Base-by-base conservation (phyloP, 2,797 vertebrate species). In the Pogonophryne albipinna region DNA sequence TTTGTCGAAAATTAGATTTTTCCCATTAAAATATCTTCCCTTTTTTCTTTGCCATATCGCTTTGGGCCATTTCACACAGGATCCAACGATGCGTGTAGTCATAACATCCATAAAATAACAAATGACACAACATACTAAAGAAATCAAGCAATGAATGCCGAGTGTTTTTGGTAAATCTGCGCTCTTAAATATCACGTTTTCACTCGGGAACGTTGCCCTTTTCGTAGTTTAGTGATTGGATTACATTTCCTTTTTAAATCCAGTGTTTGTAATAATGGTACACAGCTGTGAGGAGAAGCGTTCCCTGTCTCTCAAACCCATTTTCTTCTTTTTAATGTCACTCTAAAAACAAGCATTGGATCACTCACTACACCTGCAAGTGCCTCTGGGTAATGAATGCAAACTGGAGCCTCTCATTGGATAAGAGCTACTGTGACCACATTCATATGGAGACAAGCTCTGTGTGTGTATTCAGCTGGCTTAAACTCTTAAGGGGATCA, bases 401-500 rank as follows among this genome's bases (percentile, higher is more conserved):
- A 76, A 66, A 77, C 71, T 41, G 53, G 62, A 87, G 52, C 59
- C 10, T 62, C 52, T 66, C 59, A 44, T 27, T 23, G 47, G 20
- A 27, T 66, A 64, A 79, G 62, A 72, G 38, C 56, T 41, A 60
- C 63, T 77, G 60, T 70, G 44, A 85, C 59, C 67, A 84, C 77
- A 82, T 87, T 84, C 70, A 83, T 74, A 23, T 27, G 27, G 59
- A 67, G 52, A 67, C 76, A 76, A 79, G 17, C 45, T 53, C 73
- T 8, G 42, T 44, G 46, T 23, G 23, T 71, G n/a, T n/a, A 66
- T 71, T 69, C 45, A 82, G 75, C 79, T 67, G 58, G 73, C 79
- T 85, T 83, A 79, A 79, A 83, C 75, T 84, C 34, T 61, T 90
- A 73, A 85, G 74, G 71, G 83, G 63, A 87, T 95, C 94, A 95